Conservation (phyloP, 1,140 invertebrate genomes). For the Drosophila bifasciata region DNA sequence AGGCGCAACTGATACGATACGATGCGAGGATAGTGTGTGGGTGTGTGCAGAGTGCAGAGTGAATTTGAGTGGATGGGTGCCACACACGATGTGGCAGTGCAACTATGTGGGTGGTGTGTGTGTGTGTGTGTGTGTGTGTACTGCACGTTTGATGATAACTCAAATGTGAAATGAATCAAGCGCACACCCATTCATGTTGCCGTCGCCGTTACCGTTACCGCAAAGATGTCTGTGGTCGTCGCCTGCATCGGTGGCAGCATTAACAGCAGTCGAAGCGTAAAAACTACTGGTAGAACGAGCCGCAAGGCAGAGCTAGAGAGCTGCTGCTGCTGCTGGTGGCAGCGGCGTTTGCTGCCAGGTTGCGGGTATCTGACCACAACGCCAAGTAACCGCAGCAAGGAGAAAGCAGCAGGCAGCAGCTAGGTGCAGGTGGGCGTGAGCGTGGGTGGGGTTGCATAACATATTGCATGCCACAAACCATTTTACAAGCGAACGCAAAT, state of each 20-base stretch:
- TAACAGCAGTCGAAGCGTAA: constrained; percentile 52
- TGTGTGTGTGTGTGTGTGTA: constrained; percentile 9
- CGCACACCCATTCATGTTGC: constrained; percentile 35
- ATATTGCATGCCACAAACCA: constrained; percentile 77
- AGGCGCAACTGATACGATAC: constrained; percentile 7
- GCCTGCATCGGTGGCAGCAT: constrained; percentile 25
- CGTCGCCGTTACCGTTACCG: constrained; percentile 31
- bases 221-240: constrained; percentile 52
- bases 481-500: constrained; percentile 67
- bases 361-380: constrained; percentile 59
- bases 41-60: too few relatives aligned
- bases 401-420: constrained; percentile 16
- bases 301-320: not conserved
- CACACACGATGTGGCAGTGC: not conserved
- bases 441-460: constrained; percentile 63
- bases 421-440: constrained; percentile 5
- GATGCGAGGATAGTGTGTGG: not conserved
- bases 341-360: constrained; percentile 1
- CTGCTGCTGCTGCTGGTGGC: constrained; percentile 32
- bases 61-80: constrained; percentile 36
- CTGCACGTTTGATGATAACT: constrained; percentile 62
- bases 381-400: constrained; percentile 66
- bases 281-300: constrained; percentile 38
- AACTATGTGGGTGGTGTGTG: not conserved
- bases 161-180: constrained; percentile 59